Evolutionary conservation across 2,797 vertebrate genomes (phyloP), one percentile per base, ranked within the genome.

Genomic region (Labeo calbasu): DNA sequence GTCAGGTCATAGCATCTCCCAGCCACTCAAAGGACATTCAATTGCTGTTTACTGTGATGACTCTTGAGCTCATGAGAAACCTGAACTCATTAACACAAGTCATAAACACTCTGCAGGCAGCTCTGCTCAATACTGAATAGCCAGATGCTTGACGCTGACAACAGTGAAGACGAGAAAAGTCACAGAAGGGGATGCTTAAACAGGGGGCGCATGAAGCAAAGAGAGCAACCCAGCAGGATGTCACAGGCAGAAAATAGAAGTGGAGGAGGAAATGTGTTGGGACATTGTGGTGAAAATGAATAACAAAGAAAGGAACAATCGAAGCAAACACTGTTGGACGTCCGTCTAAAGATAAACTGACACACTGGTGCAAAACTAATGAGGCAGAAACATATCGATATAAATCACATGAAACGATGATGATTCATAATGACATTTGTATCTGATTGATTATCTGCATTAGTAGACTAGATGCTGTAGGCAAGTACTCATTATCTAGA

Each of bases 381-480:
- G 78, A 73, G 84, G 65, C 53, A 55, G 36, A 68, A 57, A 21
- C 46, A 82, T 66, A 57, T 82, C 51, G 0, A 21, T 75, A 55
- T 13, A 25, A 77, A 71, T 36, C n/a, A 23, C 23, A 7, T 55
- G 23, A 48, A 63, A 14, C 1, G 53, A 69, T 13, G 46, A 79
- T 32, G 68, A 55, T 73, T 25, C 50, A 77, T 72, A 21, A 48
- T 19, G 15, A 61, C 11, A 40, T 79, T 69, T 59, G 63, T 32
- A 15, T 48, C 15, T 86, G 80, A 88, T 72, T 71, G 83, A 88
- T 82, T 82, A 66, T 70, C 78, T 15, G 23, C 15, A 50, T 76
- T 65, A 83, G 81, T 12, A 76, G 81, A 8, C 46, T 50, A 36
- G 57, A 51, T 9, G 69, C 78, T 23, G 2, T 23, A 4, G 75